Base-by-base conservation (phyloP, 2,113 vertebrate species). In the Sapayoa aenigma region DNA sequence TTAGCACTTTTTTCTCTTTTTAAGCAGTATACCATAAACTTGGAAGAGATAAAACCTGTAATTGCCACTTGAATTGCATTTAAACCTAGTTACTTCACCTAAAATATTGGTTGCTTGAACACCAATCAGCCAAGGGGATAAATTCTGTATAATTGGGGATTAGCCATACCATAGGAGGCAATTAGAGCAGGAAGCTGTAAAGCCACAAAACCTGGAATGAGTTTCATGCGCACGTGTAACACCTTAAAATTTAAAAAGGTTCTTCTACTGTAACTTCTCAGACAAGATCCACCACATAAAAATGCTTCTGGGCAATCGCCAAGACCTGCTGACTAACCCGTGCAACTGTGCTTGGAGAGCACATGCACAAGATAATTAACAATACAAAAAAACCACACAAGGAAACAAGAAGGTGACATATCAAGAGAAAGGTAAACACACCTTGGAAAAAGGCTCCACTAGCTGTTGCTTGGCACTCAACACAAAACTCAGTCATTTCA, bases 371-470 rank as follows among this genome's bases (percentile, higher is more conserved):
- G n/a, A n/a, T n/a, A n/a, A n/a, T n/a, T n/a, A 95, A n/a, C 56
- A 77, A n/a, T 42, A 55, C 13, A 92, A 92, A 65, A 82, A 62
- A 59, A 30, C 39, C 42, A 50, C 31, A 81, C 53, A 80, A 78
- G 81, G 88, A 95, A 95, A 95, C 44, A 95, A 94, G 94, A 96
- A 95, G 72, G 59, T 52, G 83, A 33, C 16, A 11, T 33, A 81
- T 17, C 73, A 94, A 97, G 79, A 37, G 74, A 93, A 93, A 97
- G 77, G 81, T 95, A 89, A 95, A 96, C 39, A 96, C 39, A 87
- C 23, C 21, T 66, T 52, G 35, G 50, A 35, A 35, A 37, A 58
- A 84, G 53, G 31, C 31, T 67, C 46, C 65, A 15, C 75, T 89
- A 79, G 65, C 66, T 75, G 55, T 53, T 97, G 78, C 37, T 6